Evolutionary conservation across 1,140 invertebrate genomes (phyloP), one percentile per base, ranked within the genome.

Genomic region (Bombus breviceps): DNA sequence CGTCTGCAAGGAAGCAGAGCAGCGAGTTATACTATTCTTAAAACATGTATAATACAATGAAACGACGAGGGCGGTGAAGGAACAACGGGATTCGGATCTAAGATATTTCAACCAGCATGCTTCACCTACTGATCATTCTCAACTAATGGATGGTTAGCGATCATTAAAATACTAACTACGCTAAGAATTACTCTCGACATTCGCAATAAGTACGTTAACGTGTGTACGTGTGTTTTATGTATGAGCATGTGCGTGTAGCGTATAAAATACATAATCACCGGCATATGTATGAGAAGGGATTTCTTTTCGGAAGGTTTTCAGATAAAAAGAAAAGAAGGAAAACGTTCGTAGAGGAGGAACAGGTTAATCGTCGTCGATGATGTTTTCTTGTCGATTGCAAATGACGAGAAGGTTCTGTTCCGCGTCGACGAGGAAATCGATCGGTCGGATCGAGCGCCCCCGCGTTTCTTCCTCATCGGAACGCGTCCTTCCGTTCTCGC

Each of bases 141-240:
- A 90, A 90, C 89, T 90, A 90, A 73, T 90, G 86, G 69, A 59
- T 90, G 81, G 89, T 90, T 90, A 90, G 89, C 89, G 89, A 84
- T 90, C 72, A 88, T 90, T 81, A 90, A 90, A 90, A 87, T 87
- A 90, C 89, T 83, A 90, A 81, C 89, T 90, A 90, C 89, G 86
- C 86, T 90, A 90, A 90, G 68, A 86, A 90, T 90, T 86, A 90
- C 88, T 90, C 72, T 90, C 73, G 89, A 90, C 89, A 90, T 90
- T 90, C 89, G 89, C 86, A 90, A 81, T 87, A 73, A 80, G 66
- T 83, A 68, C 66, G 47, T 86, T 69, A 89, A 34, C 47, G 39
- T 81, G 34, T 80, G 47, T 79, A 75, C 37, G 32, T 25, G 34
- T 66, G 13, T 62, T 43, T 77, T 76, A 57, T 34, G 59, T 64